Conservation (phyloP, 1,140 invertebrate genomes). For the Zaprionus vittiger region DNA sequence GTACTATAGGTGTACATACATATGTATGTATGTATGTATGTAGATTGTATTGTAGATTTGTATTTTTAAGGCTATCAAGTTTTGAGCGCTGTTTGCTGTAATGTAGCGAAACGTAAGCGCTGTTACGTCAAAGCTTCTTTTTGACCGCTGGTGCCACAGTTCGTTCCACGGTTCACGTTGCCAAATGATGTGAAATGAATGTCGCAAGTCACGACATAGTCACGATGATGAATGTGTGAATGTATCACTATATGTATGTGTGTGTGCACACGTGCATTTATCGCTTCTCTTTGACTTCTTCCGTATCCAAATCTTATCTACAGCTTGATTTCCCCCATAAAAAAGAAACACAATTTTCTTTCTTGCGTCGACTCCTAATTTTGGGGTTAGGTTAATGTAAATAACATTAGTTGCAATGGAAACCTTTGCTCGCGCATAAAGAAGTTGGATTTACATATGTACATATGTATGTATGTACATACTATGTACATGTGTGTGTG, state of each 20-base stretch:
- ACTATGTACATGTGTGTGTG: neutral
- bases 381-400: constrained; percentile 4
- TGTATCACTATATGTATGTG: neutral
- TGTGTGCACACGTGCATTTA: neutral
- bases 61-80: constrained; percentile 37
- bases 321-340: neutral
- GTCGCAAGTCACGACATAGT: constrained; percentile 4
- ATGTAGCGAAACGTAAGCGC: constrained; percentile 2
- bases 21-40: neutral
- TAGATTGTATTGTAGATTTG: constrained; percentile 6
- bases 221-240: neutral
- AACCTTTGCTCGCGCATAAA: neutral
- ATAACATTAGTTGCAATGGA: neutral
- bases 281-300: neutral
- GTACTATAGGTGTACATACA: neutral
- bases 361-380: neutral
- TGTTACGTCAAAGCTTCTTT: constrained; percentile 12
- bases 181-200: neutral
- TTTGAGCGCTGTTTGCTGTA: neutral
- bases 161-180: constrained; percentile 12
- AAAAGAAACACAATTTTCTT: neutral
- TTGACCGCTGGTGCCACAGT: neutral
- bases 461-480: neutral
- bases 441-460: neutral
- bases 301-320: constrained; percentile 3